phyloP scores from a whole-genome alignment of 1,140 invertebrate genomes.

The Ctenoplectra terminalis region DNA sequence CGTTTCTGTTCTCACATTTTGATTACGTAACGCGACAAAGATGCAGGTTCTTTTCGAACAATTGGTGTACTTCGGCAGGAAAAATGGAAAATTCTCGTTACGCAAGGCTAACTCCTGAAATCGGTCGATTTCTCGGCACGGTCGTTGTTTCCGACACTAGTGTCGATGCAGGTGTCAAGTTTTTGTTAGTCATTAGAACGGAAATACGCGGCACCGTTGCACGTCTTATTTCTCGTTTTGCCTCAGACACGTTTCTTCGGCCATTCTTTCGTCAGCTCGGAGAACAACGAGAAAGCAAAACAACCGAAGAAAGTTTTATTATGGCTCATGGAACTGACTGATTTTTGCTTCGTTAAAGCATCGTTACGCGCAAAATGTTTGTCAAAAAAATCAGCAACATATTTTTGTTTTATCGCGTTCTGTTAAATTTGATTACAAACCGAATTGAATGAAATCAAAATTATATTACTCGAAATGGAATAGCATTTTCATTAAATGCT shows the following conservation, averaged over 20 bases:
- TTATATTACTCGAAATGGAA: too few species aligned
- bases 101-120: constrained; percentile 67
- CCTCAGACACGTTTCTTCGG: constrained; percentile 15
- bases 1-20: constrained; percentile 27
- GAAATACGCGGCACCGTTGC: constrained; percentile 58
- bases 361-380: background rate
- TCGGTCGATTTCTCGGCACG: constrained; percentile 65
- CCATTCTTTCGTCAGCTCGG: constrained; percentile 12
- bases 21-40: constrained; percentile 46
- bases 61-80: constrained; percentile 29
- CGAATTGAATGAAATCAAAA: too few species aligned
- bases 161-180: constrained; percentile 45
- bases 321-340: background rate
- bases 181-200: constrained; percentile 57
- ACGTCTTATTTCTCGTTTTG: constrained; percentile 48
- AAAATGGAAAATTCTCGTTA: constrained; percentile 69
- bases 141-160: constrained; percentile 54
- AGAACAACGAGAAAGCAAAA: background rate
- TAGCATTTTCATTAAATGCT: too few species aligned
- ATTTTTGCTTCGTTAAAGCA: background rate
- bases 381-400: background rate
- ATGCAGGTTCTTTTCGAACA: constrained; percentile 40
- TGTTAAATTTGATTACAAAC: background rate
- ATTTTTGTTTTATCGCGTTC: background rate
- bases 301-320: background rate